Evolutionary conservation across 2,797 vertebrate genomes (phyloP).

Genomic region (Gallinago nigripennis): DNA sequence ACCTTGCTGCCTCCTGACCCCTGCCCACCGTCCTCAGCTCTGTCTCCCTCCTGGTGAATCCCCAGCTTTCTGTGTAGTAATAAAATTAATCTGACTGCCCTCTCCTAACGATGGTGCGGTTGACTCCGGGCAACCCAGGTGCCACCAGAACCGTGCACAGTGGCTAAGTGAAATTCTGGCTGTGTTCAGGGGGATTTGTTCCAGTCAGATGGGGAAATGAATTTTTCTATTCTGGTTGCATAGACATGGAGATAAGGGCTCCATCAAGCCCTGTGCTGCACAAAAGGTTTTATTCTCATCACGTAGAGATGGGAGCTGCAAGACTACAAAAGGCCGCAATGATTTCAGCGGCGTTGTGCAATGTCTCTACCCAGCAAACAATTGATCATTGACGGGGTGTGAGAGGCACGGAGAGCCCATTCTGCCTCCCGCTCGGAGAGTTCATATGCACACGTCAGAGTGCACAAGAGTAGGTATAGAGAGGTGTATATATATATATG

Average conservation of each 20-base stretch:
- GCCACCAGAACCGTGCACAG: accelerated
- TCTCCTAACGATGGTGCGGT: neutral
- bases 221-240: slow-evolving; percentile 25
- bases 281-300: slow-evolving; percentile 59
- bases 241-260: slow-evolving; percentile 25
- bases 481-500: neutral
- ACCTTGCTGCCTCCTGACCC: neutral
- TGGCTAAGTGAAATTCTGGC: neutral
- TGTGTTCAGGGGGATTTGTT: neutral
- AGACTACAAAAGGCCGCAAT: slow-evolving; percentile 17
- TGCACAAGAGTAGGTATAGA: neutral
- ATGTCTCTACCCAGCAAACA: neutral
- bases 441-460: accelerated
- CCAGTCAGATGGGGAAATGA: slow-evolving; percentile 2
- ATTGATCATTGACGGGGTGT: neutral
- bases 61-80: neutral
- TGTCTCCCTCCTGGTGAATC: neutral
- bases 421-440: neutral
- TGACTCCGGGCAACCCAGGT: neutral
- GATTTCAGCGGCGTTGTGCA: slow-evolving; percentile 33
- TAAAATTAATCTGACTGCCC: neutral
- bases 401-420: neutral
- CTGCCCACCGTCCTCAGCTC: neutral
- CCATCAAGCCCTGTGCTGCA: neutral
- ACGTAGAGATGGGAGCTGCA: slow-evolving; percentile 10